Percentiles rank a stretch among this genome's conserved stretches.
Conservation (phyloP, 2,888 invertebrate species). For the Zaprionus obscuricornis region DNA sequence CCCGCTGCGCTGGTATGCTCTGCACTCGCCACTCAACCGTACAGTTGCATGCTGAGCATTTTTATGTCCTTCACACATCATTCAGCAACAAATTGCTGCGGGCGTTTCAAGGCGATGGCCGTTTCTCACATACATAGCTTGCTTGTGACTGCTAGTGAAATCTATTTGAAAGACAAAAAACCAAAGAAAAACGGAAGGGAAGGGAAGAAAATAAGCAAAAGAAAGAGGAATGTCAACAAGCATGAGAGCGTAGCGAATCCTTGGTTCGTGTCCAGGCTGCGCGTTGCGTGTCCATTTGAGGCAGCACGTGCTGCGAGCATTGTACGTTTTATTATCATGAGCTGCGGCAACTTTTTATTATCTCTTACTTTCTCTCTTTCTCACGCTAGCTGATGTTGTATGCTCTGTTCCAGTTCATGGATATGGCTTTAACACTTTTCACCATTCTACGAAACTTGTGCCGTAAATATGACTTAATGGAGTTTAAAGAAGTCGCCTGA, state of each 20-base stretch:
- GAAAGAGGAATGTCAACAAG: constrained; percentile 64
- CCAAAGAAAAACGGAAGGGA: neutral
- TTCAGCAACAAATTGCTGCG: constrained; percentile 78
- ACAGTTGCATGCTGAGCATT: constrained; percentile 47
- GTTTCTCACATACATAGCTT: constrained; percentile 28
- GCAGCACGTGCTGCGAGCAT: constrained; percentile 70
- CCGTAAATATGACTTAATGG: constrained; percentile 77
- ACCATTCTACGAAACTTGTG: constrained; percentile 39
- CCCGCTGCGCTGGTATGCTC: constrained; percentile 12
- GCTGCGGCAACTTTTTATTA: constrained; percentile 75
- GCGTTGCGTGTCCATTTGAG: constrained; percentile 72
- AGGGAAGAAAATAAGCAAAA: neutral
- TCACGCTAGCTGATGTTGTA: no score
- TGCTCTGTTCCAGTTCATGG: constrained; percentile 6
- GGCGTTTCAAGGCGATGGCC: constrained; percentile 59
- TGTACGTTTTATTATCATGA: constrained; percentile 75
- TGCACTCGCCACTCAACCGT: constrained; percentile 3
- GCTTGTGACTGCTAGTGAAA: constrained; percentile 58
- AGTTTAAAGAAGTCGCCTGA: constrained; percentile 62
- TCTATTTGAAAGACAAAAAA: constrained; percentile 65
- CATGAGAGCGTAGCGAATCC: constrained; percentile 12
- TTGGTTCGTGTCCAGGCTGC: constrained; percentile 66
- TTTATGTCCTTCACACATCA: constrained; percentile 78
- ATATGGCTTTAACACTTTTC: constrained; percentile 71
- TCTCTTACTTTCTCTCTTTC: constrained; percentile 51